These are phyloP conservation scores for Xylocampa areola DNA, from an alignment of 2,888 invertebrate species.

Conservation along the genomic window DNA sequence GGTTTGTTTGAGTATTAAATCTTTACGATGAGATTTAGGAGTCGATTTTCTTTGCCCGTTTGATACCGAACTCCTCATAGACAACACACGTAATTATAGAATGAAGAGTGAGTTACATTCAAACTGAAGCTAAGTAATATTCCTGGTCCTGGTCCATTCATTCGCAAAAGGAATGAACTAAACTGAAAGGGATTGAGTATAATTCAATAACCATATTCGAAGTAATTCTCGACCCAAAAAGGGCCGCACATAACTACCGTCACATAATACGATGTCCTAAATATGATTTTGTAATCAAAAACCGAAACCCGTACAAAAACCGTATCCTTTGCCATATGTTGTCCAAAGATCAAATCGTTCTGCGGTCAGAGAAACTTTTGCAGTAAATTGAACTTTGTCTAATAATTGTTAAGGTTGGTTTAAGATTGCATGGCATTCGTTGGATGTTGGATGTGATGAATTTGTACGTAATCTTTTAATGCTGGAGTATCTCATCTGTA, in stretches of 20 bases:
- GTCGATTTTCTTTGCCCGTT: no score
- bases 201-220: not conserved
- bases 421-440: not conserved
- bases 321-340: constrained; percentile 72
- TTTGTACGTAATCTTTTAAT: constrained; percentile 57
- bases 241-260: constrained; percentile 7
- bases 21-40: no score
- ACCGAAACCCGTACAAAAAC: constrained; percentile 72
- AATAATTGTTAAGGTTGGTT: not conserved
- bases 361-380: constrained; percentile 58
- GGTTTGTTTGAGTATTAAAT: no score
- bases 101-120: no score
- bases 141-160: constrained; percentile 11
- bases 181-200: not conserved
- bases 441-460: constrained; percentile 29
- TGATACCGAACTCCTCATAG: no score
- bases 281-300: constrained; percentile 55
- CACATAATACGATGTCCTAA: constrained; percentile 26
- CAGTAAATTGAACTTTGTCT: not conserved
- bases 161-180: not conserved
- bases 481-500: constrained; percentile 47
- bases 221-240: not conserved
- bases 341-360: constrained; percentile 67
- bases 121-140: no score
- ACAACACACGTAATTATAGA: no score